Conservation (phyloP, 2,113 vertebrate species). For the Donacobius atricapilla region DNA sequence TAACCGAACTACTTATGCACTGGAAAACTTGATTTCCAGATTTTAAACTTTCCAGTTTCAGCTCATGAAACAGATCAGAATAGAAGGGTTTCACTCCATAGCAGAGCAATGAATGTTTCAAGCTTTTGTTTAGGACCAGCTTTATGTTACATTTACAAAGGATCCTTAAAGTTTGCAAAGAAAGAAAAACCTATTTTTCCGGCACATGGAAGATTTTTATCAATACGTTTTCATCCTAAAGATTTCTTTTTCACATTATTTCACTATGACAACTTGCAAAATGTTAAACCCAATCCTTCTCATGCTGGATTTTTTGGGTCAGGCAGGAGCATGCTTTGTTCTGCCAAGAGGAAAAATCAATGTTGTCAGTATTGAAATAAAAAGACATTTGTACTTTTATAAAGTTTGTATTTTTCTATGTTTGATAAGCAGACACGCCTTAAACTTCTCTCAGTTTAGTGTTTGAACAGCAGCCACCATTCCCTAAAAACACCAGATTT, state of each 20-base stretch:
- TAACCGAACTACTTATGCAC: not conserved
- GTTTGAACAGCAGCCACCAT: not conserved
- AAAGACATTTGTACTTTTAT: not conserved
- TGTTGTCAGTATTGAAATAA: not conserved
- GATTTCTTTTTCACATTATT: not conserved
- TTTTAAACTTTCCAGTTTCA: not conserved
- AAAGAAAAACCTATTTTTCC: not conserved
- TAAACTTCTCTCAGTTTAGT: not conserved
- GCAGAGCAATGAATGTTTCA: not conserved
- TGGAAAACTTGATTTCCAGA: not conserved
- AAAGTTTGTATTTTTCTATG: not conserved
- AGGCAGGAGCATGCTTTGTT: not conserved
- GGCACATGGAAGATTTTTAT: not conserved
- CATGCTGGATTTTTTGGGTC: not conserved
- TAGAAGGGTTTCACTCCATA: accelerated
- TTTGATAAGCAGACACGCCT: not conserved
- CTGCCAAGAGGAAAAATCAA: not conserved
- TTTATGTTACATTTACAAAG: not conserved
- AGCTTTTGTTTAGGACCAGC: not conserved
- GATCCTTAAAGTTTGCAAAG: not conserved
- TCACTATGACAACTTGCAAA: not conserved
- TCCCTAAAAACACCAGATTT: not conserved
- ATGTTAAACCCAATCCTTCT: not conserved
- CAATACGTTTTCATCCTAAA: not conserved
- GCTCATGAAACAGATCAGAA: not conserved